Base-by-base conservation (phyloP, 2,113 vertebrate genomes). In the Otus sunia region DNA sequence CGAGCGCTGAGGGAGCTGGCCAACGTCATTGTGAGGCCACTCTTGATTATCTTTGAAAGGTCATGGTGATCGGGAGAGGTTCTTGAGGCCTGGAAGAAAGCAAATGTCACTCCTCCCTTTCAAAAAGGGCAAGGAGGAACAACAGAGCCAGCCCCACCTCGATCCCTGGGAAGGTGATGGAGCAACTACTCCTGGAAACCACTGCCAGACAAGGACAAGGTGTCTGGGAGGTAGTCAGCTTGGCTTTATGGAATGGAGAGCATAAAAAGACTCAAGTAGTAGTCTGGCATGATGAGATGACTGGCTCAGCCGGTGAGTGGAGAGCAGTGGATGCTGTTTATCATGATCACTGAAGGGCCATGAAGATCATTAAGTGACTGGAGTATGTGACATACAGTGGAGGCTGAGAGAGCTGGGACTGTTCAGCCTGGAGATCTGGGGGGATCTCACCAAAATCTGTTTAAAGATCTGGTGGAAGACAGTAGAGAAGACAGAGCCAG, bases 31-130 rank as follows among this genome's bases (percentile, higher is more conserved):
- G 36, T 27, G 30, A 85, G 80, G 73, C 41, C 15, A 26, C 18
- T 50, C 39, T 13, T 21, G 21, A 60, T 36, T 71, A 29, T 20
- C 53, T 90, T 27, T 56, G 56, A 27, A 63, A 64, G 49, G 47
- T 20, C 36, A 29, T 2, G 10, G 62, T 50, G 39, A 66, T 2
- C 0, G 0, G 15, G 43, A 74, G 15, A 59, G 49, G n/a, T 26
- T 29, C 4, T 13, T 49, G 55, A 59, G 32, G 32, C 60, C 18
- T 9, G 14, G 36, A 47, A 86, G 43, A 83, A 73, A 69, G 21
- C 16, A 59, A n/a, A 26, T 21, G 37, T 30, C 43, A 79, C 39
- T 39, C 30, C 39, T 45, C 25, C n/a, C 37, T 89, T 89, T 74
- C 52, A 49, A 23, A 71, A n/a, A 37, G 32, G 53, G 9, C 41